Percentiles rank a stretch among this genome's conserved stretches.
phyloP scores from a whole-genome alignment of 2,113 vertebrate genomes.

The Datnioides undecimradiatus region DNA sequence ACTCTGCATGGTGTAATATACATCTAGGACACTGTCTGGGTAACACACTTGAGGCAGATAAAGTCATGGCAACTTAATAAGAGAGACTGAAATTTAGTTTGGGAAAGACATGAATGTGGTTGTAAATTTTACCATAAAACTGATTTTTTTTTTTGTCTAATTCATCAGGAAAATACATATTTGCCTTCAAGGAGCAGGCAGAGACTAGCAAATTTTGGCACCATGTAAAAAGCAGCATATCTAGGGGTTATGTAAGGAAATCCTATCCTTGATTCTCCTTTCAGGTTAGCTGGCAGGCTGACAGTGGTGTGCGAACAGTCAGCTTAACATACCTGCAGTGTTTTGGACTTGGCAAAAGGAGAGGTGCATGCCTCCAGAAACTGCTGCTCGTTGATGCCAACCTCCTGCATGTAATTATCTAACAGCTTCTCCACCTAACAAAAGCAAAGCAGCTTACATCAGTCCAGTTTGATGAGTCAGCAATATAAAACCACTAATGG shows the following conservation, averaged over 20 bases:
- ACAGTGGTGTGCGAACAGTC: slow-evolving; percentile 9
- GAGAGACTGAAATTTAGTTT: neutral
- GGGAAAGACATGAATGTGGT: neutral
- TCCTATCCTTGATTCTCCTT: slow-evolving; percentile 28
- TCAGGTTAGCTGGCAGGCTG: slow-evolving; percentile 35
- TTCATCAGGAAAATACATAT: neutral
- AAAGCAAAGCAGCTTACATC: slow-evolving; percentile 49
- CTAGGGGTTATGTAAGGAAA: slow-evolving; percentile 39
- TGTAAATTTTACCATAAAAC: neutral
- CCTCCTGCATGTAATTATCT: slow-evolving; percentile 93
- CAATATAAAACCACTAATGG: slow-evolving; percentile 3
- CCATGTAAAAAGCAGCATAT: neutral
- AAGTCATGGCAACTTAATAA: neutral
- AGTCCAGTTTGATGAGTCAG: slow-evolving; percentile 33
- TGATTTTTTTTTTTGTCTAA: neutral
- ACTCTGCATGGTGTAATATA: neutral
- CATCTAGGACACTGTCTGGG: neutral
- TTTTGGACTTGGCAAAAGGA: slow-evolving; percentile 91
- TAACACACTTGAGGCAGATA: neutral
- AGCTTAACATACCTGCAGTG: slow-evolving; percentile 88
- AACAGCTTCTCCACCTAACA: slow-evolving; percentile 93
- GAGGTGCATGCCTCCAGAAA: slow-evolving; percentile 94
- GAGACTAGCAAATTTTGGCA: neutral
- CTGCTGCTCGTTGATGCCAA: slow-evolving; percentile 96
- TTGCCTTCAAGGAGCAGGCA: neutral